Percentiles rank a stretch among this genome's conserved stretches.
Evolutionary conservation across 2,888 invertebrate species (phyloP).

Genomic region (Drosophila birchii): DNA sequence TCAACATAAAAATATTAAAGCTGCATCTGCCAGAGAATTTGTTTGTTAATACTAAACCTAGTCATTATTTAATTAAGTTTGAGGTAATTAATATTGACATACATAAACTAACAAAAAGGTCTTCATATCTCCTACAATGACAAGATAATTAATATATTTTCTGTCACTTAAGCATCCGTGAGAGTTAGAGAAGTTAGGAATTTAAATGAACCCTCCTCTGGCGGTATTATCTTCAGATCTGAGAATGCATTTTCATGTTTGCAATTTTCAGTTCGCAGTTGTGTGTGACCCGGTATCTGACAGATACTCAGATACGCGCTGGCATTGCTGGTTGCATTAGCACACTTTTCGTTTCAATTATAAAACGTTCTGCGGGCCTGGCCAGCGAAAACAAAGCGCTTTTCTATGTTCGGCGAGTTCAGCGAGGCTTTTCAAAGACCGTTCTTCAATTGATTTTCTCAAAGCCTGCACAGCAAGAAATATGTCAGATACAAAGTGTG

Average conservation of each 20-base stretch:
- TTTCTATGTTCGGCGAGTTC: slow-evolving; percentile 55
- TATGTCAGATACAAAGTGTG: too few relatives aligned
- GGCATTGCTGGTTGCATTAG: slow-evolving; percentile 74
- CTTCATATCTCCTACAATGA: not conserved
- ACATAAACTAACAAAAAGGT: not conserved
- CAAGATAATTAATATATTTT: slow-evolving; percentile 10
- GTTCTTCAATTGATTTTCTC: slow-evolving; percentile 72
- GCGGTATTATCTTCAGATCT: slow-evolving; percentile 46
- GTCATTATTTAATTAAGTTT: not conserved
- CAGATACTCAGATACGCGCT: slow-evolving; percentile 43
- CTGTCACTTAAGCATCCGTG: not conserved
- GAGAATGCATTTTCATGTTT: slow-evolving; percentile 65
- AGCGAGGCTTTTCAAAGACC: slow-evolving; percentile 12
- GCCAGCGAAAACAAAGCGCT: slow-evolving; percentile 60
- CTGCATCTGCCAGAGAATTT: not conserved
- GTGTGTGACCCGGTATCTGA: slow-evolving; percentile 36
- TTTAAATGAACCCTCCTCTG: slow-evolving; percentile 10
- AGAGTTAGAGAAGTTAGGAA: not conserved
- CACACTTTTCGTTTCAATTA: slow-evolving; percentile 77
- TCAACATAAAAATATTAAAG: too few relatives aligned
- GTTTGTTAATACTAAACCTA: not conserved
- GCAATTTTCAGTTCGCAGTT: slow-evolving; percentile 37
- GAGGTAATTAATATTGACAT: slow-evolving; percentile 7
- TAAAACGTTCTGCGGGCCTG: slow-evolving; percentile 43
- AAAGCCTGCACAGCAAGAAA: slow-evolving; percentile 35